Base-by-base conservation (phyloP, 1,140 invertebrate genomes). In the Uloborus diversus region DNA sequence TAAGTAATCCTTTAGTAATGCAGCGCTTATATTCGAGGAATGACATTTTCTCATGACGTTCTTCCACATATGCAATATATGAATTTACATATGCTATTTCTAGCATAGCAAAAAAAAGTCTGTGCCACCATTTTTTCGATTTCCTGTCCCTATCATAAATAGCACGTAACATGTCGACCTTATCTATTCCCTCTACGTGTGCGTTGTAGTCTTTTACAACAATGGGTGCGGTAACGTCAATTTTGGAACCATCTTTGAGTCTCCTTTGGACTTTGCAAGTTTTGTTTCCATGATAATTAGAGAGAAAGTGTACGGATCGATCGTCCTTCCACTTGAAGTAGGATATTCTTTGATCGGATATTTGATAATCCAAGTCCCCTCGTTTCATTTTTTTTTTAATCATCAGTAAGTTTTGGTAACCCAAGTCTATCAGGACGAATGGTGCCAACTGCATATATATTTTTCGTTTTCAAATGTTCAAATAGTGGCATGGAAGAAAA, bases 281-380 rank as follows among this genome's bases (percentile, higher is more conserved):
- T 20, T 61, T 27, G 57, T 61, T 61, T 61, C 57, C 57, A 57
- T 70, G 68, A 25, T 70, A 70, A 57, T 57, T 70, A 17, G 68
- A 70, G 23, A 70, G 42, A 42, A 70, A 70, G 42, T 51, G 42
- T 51, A 70, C 53, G 42, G 37, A 70, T 47, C 66, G 66, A 35
- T 69, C 56, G 66, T 69, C 66, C 33, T 69, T 69, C 66, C 66
- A 69, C 32, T 69, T 69, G 49, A 69, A 69, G 66, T n/a, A 69
- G 33, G 66, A 69, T 42, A 69, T 27, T 69, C 66, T 49, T 69
- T 69, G 27, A 35, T 69, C 66, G 23, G 49, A 32, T 69, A 69
- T 69, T 69, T 35, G 66, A 69, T 35, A 69, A 35, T 69, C 66
- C 23, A 69, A 53, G 33, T 69, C 66, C 33, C 47, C 66, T 35